Evolutionary conservation across 2,888 invertebrate genomes (phyloP).

Genomic region (Calliopum simillimum): DNA sequence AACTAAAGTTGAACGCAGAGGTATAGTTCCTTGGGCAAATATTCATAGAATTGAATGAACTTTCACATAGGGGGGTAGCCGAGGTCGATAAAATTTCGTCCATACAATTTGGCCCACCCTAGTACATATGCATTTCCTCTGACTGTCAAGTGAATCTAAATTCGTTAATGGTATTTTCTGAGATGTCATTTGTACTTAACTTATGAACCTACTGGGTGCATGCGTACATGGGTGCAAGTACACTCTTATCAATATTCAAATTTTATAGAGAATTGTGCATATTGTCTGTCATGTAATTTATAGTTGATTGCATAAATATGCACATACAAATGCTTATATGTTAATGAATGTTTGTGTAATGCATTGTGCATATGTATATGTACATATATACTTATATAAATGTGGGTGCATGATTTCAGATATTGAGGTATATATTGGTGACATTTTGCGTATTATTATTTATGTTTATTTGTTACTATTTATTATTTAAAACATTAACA

Average conservation of each 20-base stretch:
- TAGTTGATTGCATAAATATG: constrained; percentile 22
- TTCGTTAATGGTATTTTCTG: too few species aligned
- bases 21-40: too few species aligned
- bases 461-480: constrained; percentile 39
- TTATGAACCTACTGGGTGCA: too few species aligned
- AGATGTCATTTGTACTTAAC: too few species aligned
- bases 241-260: constrained; percentile 9
- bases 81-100: too few species aligned
- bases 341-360: neutral
- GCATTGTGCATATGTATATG: too few species aligned
- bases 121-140: too few species aligned
- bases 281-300: constrained; percentile 18
- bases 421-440: neutral
- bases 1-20: too few species aligned
- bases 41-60: too few species aligned
- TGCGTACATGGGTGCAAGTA: neutral
- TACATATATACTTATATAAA: neutral
- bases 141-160: too few species aligned
- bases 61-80: too few species aligned
- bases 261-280: constrained; percentile 1
- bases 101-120: too few species aligned
- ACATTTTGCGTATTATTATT: constrained; percentile 8
- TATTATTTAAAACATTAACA: constrained; percentile 44
- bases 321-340: neutral
- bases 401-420: neutral